Evolutionary conservation across 2,888 invertebrate species (phyloP), one percentile per base, ranked within the genome.

Genomic region (Lysandra bellargus): DNA sequence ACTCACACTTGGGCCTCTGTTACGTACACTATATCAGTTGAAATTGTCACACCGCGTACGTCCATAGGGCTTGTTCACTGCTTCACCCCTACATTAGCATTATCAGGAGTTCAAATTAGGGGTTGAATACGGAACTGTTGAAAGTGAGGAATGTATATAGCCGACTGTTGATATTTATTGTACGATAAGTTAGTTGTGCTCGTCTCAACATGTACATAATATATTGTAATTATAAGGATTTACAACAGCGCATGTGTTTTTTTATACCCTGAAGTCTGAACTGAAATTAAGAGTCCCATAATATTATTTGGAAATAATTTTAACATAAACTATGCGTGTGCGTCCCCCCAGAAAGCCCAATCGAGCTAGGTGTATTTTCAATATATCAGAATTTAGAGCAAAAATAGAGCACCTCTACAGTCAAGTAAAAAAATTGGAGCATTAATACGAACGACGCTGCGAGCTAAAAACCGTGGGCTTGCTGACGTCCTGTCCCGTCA

Each of bases 171-270:
- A 85, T 86, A 86, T 85, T 86, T 89, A 90, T 91, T 91, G 85
- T 87, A 83, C 85, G 85, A 23, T 91, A 91, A 90, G 88, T 92
- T 91, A 90, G 88, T 93, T 92, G 90, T 92, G 88, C 86, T 80
- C 79, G 44, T 75, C 69, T 57, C 88, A 88, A 88, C 86, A 85
- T 91, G 89, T 90, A 90, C 88, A 90, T 90, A 86, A 83, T 88
- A 90, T 89, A 86, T 83, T 88, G 87, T 85, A 86, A 88, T 86
- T 86, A 89, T 89, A 89, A 88, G 87, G 79, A 83, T 86, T 85
- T 86, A 84, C 79, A 79, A 85, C 80, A 85, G 30, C 40, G 79
- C 80, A 61, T 76, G 33, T 78, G 85, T 83, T 84, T 83, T 82
- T 83, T 84, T 79, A 12, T 53, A 61, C 12, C 60, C 33, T 12